phyloP scores from a whole-genome alignment of 2,113 vertebrate genomes.

The Tympanuchus pallidicinctus region DNA sequence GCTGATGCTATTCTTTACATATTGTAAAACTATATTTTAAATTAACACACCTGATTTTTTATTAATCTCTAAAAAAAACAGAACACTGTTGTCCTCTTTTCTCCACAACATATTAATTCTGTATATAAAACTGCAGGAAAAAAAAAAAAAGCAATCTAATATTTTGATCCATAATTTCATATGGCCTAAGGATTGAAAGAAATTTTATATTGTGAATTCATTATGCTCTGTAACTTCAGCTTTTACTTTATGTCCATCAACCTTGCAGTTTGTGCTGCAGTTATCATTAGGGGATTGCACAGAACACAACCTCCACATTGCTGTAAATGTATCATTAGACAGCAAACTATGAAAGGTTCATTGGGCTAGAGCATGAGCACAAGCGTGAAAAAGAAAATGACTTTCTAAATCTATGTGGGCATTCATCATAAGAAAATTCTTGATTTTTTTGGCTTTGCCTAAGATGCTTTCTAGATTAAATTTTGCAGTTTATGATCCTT shows the following conservation, averaged over 20 bases:
- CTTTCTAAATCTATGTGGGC: neutral
- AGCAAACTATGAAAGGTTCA: constrained; percentile 11
- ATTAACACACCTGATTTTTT: neutral
- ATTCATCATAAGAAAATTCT: neutral
- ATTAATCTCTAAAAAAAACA: neutral
- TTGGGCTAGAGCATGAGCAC: neutral
- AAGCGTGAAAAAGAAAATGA: neutral
- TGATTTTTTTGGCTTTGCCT: neutral
- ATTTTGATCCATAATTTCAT: neutral
- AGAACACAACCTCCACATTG: neutral
- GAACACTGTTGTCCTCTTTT: neutral
- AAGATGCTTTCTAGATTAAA: neutral
- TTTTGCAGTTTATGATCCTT: constrained; percentile 21
- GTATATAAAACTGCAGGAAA: neutral
- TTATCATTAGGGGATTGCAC: neutral
- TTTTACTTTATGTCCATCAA: neutral
- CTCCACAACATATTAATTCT: neutral
- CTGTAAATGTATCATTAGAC: neutral
- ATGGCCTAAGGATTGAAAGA: neutral
- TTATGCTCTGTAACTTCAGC: neutral
- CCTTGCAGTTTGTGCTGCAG: neutral
- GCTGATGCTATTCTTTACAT: neutral
- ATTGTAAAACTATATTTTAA: neutral
- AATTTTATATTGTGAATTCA: neutral
- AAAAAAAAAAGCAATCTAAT: neutral